These are phyloP conservation scores for Nesoenas mayeri DNA, from an alignment of 2,113 vertebrate genomes.

Conservation along the genomic window DNA sequence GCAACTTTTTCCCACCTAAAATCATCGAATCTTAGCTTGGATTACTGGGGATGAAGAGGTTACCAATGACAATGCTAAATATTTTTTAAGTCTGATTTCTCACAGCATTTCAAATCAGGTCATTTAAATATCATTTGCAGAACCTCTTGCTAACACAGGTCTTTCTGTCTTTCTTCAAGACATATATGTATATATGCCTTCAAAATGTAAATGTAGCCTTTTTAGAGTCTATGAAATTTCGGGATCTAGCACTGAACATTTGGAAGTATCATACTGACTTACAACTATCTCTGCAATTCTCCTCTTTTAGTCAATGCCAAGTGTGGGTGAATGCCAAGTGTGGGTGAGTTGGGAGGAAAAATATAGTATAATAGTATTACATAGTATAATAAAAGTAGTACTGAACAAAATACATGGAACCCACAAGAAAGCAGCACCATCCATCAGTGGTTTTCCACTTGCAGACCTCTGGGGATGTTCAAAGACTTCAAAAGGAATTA, in stretches of 20 bases:
- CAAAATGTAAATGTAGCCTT: neutral
- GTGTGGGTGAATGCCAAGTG: neutral
- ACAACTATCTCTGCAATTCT: neutral
- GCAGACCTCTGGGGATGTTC: neutral
- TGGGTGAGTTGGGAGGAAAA: neutral
- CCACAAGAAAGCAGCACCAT: neutral
- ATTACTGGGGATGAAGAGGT: neutral
- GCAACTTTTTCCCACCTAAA: neutral
- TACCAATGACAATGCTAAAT: neutral
- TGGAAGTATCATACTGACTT: neutral
- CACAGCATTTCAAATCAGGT: neutral
- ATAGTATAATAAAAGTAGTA: neutral
- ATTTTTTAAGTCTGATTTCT: neutral
- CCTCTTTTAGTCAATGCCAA: neutral
- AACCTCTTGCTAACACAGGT: neutral
- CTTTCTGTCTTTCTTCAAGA: neutral
- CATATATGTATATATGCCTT: neutral
- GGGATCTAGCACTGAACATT: neutral
- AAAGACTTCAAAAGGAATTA: neutral
- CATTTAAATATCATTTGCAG: neutral
- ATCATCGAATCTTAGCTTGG: neutral
- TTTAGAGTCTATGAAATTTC: neutral
- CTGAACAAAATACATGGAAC: neutral
- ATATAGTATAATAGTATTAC: neutral
- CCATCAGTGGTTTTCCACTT: neutral